Conservation (phyloP, 2,797 vertebrate genomes). For the Melanotaenia nigrans region DNA sequence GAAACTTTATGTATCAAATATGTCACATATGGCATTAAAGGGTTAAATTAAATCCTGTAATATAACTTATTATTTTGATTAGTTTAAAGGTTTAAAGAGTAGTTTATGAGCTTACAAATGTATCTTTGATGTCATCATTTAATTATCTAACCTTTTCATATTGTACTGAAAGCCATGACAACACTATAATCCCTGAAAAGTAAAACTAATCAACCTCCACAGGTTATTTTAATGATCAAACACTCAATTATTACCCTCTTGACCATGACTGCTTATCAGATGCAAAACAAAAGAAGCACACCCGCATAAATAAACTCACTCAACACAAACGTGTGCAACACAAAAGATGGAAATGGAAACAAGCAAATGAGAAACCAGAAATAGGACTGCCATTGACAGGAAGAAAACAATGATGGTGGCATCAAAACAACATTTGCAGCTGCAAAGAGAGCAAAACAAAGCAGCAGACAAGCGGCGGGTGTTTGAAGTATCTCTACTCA, state of each 20-base stretch:
- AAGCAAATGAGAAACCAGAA: constrained; percentile 52
- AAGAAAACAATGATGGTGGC: constrained; percentile 63
- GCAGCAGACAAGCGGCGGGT: constrained; percentile 60
- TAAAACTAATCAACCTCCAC: constrained; percentile 25
- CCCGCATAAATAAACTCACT: constrained; percentile 34
- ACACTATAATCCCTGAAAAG: constrained; percentile 17
- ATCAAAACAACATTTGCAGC: constrained; percentile 69
- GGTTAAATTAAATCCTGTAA: not conserved
- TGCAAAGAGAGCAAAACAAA: constrained; percentile 65
- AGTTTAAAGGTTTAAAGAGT: not conserved
- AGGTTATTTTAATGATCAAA: constrained; percentile 51
- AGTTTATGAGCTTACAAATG: not conserved
- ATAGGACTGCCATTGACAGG: constrained; percentile 52
- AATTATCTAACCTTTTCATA: constrained; percentile 10
- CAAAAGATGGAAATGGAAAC: constrained; percentile 61
- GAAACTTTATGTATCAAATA: too few species aligned
- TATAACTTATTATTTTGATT: not conserved
- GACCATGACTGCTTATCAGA: constrained; percentile 36
- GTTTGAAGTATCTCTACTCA: constrained; percentile 70
- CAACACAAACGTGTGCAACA: constrained; percentile 12
- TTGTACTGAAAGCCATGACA: constrained; percentile 24
- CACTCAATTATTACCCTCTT: constrained; percentile 37
- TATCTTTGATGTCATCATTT: not conserved
- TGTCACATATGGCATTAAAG: too few species aligned
- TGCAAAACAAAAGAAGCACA: constrained; percentile 43